Conservation (phyloP, 2,797 vertebrate genomes). For the Sitta carolinensis region DNA sequence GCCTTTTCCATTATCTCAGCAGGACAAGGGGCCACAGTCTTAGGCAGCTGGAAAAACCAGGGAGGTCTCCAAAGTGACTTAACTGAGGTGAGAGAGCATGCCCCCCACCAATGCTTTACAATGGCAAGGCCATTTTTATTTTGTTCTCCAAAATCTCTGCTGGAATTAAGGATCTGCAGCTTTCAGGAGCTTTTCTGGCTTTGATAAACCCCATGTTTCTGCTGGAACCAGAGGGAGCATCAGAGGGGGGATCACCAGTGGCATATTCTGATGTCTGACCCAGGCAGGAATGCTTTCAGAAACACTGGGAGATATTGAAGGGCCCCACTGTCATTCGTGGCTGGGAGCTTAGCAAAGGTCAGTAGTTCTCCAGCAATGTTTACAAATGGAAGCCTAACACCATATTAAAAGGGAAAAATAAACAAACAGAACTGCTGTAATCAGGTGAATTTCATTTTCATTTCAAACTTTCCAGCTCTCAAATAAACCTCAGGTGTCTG, state of each 20-base stretch:
- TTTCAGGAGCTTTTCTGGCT: not conserved
- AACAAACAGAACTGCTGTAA: not conserved
- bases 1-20: not conserved
- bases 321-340: accelerated
- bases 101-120: not conserved
- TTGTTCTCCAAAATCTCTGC: not conserved
- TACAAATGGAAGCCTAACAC: not conserved
- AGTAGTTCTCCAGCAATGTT: not conserved
- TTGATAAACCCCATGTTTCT: not conserved
- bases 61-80: not conserved
- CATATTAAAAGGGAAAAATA: not conserved
- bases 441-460: not conserved
- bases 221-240: not conserved
- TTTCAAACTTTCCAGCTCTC: not conserved
- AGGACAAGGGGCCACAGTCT: not conserved
- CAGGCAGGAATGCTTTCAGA: not conserved
- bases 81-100: not conserved
- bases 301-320: not conserved
- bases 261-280: not conserved
- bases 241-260: not conserved
- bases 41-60: not conserved
- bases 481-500: not conserved
- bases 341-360: not conserved
- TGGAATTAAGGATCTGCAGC: not conserved
- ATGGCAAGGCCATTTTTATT: not conserved